Evolutionary conservation across 2,797 vertebrate genomes (phyloP).

Genomic region (Varecia variegata): DNA sequence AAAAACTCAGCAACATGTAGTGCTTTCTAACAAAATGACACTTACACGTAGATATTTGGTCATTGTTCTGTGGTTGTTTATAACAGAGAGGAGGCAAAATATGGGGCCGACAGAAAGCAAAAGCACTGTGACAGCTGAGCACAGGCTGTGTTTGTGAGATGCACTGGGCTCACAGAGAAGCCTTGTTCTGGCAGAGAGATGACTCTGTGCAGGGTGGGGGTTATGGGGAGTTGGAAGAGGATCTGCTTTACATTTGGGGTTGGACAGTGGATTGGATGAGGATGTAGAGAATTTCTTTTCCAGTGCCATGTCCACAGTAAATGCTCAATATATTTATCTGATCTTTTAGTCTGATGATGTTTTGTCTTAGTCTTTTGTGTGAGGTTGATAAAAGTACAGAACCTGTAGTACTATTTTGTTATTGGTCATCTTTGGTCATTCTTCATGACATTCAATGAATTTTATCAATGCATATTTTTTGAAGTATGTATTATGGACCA

Average conservation of each 20-base stretch:
- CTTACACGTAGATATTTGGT: neutral
- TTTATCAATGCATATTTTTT: constrained; percentile 8
- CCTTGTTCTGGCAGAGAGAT: neutral
- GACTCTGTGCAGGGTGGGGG: neutral
- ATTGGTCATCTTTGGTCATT: neutral
- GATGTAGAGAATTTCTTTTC: constrained; percentile 12
- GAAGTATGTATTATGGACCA: neutral
- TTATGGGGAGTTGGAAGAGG: neutral
- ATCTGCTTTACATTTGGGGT: neutral
- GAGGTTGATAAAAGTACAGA: neutral
- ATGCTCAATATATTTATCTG: neutral
- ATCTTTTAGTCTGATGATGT: neutral
- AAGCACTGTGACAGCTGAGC: neutral
- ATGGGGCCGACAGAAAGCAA: neutral
- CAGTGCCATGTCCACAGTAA: neutral
- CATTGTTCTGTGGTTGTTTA: neutral
- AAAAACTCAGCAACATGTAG: neutral
- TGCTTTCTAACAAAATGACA: neutral
- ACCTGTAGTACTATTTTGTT: neutral
- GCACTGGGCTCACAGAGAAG: neutral
- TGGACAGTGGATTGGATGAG: neutral
- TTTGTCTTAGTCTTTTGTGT: constrained; percentile 15
- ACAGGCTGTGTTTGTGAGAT: neutral
- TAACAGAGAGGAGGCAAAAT: neutral
- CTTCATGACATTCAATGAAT: neutral